phyloP scores from a whole-genome alignment of 1,140 invertebrate species.

The Apis dorsata region DNA sequence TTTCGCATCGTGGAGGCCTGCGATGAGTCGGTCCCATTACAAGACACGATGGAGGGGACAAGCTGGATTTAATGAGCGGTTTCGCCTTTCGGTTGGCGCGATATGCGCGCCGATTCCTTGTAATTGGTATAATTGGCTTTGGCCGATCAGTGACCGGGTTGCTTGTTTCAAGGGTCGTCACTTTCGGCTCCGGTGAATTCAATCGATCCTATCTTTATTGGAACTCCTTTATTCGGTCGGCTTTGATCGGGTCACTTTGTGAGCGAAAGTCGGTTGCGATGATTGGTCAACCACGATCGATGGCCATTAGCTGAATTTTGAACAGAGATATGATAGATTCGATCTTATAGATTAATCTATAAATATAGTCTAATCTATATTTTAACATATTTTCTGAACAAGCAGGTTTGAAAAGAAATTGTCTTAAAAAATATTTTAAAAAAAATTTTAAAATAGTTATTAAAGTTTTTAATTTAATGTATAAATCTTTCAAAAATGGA shows the following conservation, averaged over 20 bases:
- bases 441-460: too few species aligned
- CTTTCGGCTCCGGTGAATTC: conserved; percentile 1
- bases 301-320: too few species aligned
- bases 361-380: too few species aligned
- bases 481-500: too few species aligned
- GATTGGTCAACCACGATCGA: too few species aligned
- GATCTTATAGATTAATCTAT: too few species aligned
- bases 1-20: conserved; percentile 24
- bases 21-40: conserved; percentile 45
- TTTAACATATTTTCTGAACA: too few species aligned
- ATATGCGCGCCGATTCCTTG: conserved; percentile 63
- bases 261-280: background rate
- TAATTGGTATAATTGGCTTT: conserved; percentile 65
- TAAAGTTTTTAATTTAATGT: too few species aligned
- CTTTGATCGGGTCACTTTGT: background rate
- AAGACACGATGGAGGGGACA: conserved; percentile 36
- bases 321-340: too few species aligned
- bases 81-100: conserved; percentile 65
- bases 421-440: too few species aligned
- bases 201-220: background rate
- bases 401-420: too few species aligned
- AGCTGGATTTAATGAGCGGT: conserved; percentile 65
- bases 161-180: background rate
- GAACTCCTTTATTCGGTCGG: background rate
- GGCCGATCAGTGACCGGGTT: conserved; percentile 13